Base-by-base conservation (phyloP, 2,888 invertebrate genomes). In the Cyclophora punctaria region DNA sequence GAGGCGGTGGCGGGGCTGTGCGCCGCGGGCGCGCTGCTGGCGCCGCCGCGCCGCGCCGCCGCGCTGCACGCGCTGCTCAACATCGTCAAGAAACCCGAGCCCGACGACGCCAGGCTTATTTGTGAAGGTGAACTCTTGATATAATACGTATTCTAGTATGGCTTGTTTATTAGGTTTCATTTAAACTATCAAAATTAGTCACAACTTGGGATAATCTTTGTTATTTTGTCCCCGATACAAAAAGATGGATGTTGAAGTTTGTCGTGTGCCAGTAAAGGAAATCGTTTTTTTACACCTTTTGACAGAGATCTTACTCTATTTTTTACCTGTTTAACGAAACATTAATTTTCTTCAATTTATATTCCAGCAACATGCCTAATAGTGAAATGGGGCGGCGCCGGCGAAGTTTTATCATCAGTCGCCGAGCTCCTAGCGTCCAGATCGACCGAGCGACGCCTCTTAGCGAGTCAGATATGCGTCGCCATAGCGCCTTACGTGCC, bases 331-430 rank as follows among this genome's bases (percentile, higher is more conserved):
- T 20, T 20, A 20, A 20, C 20, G 20, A n/a, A n/a, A 20, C 20
- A 20, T 3, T 89, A 90, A 3, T 20, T 20, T 20, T 20, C 20
- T 20, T 20, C 20, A 20, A 20, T 20, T 80, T 93, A 51, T 90
- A 89, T 78, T 81, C 3, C 76, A 89, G 89, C 87, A 7, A 77
- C 84, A 37, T 81, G 85, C 47, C 72, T 87, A 3, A 71, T 88
- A 59, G 87, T 87, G 35, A 86, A 86, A 68, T 88, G 87, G 87
- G 87, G 87, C 1, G 86, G 85, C 5, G 79, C 84, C 51, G 87
- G 84, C 35, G 88, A 88, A 57, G 84, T 88, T 0, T 53, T 88
- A 6, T 86, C 88, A 0, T 78, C 82, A 6, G 78, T 87, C 55
- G 86, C 87, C 0, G 88, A 88, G 50, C 59, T 87, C 0, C 63